Percentiles rank a stretch among this genome's conserved stretches.
Conservation (phyloP, 2,888 invertebrate species). For the Athalia cordata region DNA sequence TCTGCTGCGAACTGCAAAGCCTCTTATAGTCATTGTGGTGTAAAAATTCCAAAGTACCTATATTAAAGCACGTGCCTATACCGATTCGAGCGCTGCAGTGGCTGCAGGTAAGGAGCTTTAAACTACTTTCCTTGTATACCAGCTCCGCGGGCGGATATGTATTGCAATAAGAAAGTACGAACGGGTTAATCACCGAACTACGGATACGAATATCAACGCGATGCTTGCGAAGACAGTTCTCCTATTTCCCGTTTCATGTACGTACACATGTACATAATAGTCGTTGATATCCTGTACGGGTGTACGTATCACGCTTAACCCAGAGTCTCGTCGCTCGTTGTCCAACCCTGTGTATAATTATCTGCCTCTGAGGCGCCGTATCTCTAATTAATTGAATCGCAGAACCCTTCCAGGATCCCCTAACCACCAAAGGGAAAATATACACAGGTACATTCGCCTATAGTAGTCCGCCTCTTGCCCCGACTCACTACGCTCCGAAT, state of each 20-base stretch:
- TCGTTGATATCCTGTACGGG: neutral
- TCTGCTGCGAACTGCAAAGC: slow-evolving; percentile 3
- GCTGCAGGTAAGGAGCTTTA: slow-evolving; percentile 22
- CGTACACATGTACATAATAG: no score
- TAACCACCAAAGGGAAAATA: slow-evolving; percentile 28
- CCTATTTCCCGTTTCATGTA: no score
- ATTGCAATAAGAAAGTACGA: neutral
- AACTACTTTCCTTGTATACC: neutral
- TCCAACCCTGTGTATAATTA: slow-evolving; percentile 11
- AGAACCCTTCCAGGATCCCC: slow-evolving; percentile 16
- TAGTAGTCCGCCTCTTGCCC: neutral
- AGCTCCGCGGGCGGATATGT: neutral
- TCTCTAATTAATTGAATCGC: slow-evolving; percentile 35
- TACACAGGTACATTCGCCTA: neutral
- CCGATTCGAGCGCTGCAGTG: neutral
- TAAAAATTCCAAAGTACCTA: slow-evolving; percentile 11
- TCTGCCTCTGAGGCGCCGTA: slow-evolving; percentile 22
- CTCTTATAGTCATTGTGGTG: neutral
- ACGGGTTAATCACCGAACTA: slow-evolving; percentile 6
- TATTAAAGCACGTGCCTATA: no score
- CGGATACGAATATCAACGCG: neutral
- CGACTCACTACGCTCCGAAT: neutral
- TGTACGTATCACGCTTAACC: neutral
- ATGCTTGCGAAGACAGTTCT: no score
- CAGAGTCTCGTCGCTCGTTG: neutral